These are phyloP conservation scores for Callyntrura guangdongensis DNA, from an alignment of 2,888 invertebrate genomes.

Conservation along the genomic window DNA sequence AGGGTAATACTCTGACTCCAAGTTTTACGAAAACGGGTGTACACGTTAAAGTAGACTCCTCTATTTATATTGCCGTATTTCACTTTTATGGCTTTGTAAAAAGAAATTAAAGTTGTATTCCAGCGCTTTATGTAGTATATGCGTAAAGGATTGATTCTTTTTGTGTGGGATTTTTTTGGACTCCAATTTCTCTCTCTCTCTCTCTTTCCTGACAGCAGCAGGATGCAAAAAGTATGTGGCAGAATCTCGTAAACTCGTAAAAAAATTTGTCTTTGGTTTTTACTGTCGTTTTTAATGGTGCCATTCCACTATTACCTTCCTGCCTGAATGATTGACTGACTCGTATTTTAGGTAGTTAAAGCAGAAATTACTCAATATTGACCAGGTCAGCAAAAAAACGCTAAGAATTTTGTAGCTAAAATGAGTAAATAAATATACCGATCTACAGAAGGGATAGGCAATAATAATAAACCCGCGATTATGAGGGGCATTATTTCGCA, in stretches of 20 bases:
- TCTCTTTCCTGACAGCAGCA: no score
- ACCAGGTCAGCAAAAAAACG: constrained; percentile 16
- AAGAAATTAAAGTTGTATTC: no score
- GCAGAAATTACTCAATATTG: not conserved
- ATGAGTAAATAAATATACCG: not conserved
- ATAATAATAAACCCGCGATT: not conserved
- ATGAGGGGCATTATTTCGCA: not conserved
- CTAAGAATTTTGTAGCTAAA: not conserved
- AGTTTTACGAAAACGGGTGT: not conserved
- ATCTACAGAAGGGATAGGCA: not conserved
- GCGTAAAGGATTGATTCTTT: not conserved
- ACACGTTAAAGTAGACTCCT: not conserved
- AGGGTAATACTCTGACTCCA: not conserved
- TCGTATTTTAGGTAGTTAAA: constrained; percentile 3
- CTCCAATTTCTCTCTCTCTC: no score
- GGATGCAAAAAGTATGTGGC: not conserved
- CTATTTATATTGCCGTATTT: no score
- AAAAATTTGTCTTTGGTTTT: not conserved
- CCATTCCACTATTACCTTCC: constrained; percentile 40
- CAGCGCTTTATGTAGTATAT: not conserved
- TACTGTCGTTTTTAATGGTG: constrained; percentile 46
- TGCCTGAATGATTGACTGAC: constrained; percentile 55
- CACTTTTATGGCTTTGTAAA: no score
- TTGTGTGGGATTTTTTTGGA: not conserved
- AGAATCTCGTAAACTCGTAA: not conserved